Base-by-base conservation (phyloP, 2,888 invertebrate species). In the Ceraclea dissimilis region DNA sequence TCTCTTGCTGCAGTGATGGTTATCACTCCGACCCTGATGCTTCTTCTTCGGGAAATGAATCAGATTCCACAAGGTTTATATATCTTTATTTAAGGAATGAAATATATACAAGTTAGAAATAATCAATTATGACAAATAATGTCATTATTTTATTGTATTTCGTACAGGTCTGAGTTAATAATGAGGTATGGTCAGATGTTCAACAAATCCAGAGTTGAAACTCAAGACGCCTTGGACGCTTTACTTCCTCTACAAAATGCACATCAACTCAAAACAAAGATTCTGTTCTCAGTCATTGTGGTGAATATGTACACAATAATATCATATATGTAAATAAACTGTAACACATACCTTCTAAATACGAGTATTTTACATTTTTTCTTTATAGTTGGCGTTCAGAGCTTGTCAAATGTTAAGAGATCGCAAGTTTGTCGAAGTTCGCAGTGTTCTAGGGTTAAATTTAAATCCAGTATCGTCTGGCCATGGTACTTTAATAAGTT, bases 281-380 rank as follows among this genome's bases (percentile, higher is more conserved):
- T 97, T 63, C 82, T 97, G 63, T 96, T 96, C 76, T 96, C 95
- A 58, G 91, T 95, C 57, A 87, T 94, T 64, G 96, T 96, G 76
- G 96, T 96, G 75, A 86, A 91, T n/a, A 82, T 64, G n/a, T 26
- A 44, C n/a, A n/a, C n/a, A n/a, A n/a, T n/a, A n/a, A n/a, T n/a
- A n/a, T n/a, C n/a, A n/a, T n/a, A n/a, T n/a, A n/a, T n/a, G n/a
- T n/a, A n/a, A n/a, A 51, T 18, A 13, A 56, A 47, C 1, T n/a
- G n/a, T n/a, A n/a, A n/a, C n/a, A n/a, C n/a, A n/a, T n/a, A n/a
- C n/a, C n/a, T n/a, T n/a, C n/a, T n/a, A n/a, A n/a, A n/a, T n/a
- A n/a, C n/a, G n/a, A n/a, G 16, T 39, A 39, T 10, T 2, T 8
- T 39, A 13, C 10, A 13, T 39, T 39, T 39, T 46, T 19, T 46